These are phyloP conservation scores for Nothoprocta perdicaria DNA, from an alignment of 2,113 vertebrate genomes.

Conservation along the genomic window DNA sequence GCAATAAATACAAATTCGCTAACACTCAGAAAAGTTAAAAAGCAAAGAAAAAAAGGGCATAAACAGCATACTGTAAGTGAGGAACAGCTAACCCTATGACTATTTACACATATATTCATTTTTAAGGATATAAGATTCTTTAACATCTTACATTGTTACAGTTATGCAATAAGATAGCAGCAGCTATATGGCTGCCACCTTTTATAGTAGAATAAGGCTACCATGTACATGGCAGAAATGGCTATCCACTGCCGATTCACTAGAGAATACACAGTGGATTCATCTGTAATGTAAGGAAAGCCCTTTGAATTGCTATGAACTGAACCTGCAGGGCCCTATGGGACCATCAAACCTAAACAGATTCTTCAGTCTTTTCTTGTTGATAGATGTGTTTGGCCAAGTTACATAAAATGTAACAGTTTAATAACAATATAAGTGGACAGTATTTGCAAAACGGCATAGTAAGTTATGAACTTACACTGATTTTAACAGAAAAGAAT, in stretches of 20 bases:
- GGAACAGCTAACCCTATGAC: neutral
- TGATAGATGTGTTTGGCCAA: neutral
- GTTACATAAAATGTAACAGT: neutral
- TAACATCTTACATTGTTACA: neutral
- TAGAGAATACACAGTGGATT: neutral
- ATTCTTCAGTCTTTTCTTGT: neutral
- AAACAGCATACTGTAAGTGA: neutral
- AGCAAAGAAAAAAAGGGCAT: neutral
- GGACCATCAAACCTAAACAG: neutral
- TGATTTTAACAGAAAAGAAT: neutral
- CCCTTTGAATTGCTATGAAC: neutral
- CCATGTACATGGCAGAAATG: neutral
- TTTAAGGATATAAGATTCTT: neutral
- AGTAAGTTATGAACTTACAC: accelerated
- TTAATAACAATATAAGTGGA: neutral
- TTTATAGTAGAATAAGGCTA: no score
- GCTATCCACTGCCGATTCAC: neutral
- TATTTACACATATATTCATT: neutral
- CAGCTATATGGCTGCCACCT: neutral
- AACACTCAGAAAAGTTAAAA: neutral
- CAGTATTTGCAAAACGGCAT: neutral
- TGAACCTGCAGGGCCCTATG: neutral
- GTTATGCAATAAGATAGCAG: neutral
- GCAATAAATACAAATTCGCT: neutral
- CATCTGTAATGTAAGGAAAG: neutral